Evolutionary conservation across 92 coral and sea anemone genomes (phyloP).

Genomic region (Hydrozoanthus gracilis): DNA sequence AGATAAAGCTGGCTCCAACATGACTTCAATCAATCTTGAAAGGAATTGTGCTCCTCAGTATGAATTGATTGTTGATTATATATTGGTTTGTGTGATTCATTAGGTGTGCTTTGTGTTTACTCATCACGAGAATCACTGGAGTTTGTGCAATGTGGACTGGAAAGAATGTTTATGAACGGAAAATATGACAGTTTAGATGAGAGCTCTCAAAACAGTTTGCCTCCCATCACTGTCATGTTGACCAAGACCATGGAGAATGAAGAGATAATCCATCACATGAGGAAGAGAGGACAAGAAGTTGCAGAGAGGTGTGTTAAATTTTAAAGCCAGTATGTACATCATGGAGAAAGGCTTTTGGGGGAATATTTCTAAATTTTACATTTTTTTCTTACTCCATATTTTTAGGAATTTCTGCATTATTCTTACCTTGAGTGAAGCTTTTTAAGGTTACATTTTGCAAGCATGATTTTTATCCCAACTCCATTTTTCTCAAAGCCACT

Average conservation of each 20-base stretch:
- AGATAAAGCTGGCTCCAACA: too few species aligned
- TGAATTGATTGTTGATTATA: not conserved
- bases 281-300: conserved; percentile 83
- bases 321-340: too few species aligned
- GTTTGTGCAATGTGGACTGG: conserved; percentile 78
- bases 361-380: too few species aligned
- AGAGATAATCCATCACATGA: conserved; percentile 74
- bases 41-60: not conserved
- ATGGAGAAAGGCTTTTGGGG: too few species aligned
- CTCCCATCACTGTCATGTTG: conserved; percentile 77
- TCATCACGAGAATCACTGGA: conserved; percentile 82
- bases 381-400: too few species aligned
- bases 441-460: too few species aligned
- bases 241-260: conserved; percentile 86
- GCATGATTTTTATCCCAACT: too few species aligned
- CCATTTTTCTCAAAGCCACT: too few species aligned
- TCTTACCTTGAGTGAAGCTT: too few species aligned
- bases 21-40: not conserved
- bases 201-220: conserved; percentile 65
- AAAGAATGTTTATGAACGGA: conserved; percentile 68
- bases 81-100: not conserved
- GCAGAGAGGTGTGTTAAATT: conserved; percentile 72
- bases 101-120: conserved; percentile 93
- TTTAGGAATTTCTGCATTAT: too few species aligned
- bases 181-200: conserved; percentile 85